Conservation (phyloP, 2,888 invertebrate species). For the Cacoxenus indagator region DNA sequence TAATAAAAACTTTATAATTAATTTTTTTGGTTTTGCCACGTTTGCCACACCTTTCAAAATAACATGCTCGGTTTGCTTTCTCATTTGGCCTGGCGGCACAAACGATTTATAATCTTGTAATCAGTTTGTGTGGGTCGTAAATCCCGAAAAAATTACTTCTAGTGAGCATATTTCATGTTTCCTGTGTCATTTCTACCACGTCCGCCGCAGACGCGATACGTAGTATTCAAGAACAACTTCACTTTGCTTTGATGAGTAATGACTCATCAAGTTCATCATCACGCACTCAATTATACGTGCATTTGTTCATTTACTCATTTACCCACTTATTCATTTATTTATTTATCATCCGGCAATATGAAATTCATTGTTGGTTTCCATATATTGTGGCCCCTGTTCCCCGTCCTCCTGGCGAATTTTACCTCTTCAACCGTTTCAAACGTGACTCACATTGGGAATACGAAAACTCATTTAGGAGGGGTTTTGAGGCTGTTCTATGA, state of each 20-base stretch:
- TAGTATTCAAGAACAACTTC: conserved; percentile 1
- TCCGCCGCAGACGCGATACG: neutral
- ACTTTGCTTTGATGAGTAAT: conserved; percentile 18
- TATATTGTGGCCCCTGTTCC: neutral
- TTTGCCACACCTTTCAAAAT: neutral
- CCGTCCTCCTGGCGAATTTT: neutral
- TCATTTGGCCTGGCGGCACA: neutral
- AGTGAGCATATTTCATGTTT: neutral
- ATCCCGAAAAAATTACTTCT: neutral
- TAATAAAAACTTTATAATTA: too few relatives aligned
- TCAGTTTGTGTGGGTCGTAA: conserved; percentile 15
- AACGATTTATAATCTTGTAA: neutral
- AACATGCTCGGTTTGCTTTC: neutral
- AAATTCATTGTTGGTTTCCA: conserved; percentile 22
- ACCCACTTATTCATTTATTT: neutral
- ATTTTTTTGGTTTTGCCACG: too few relatives aligned
- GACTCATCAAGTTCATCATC: conserved; percentile 20
- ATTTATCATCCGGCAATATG: conserved; percentile 22
- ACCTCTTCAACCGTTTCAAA: neutral
- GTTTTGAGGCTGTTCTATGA: neutral
- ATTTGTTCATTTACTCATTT: neutral
- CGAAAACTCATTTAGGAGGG: neutral
- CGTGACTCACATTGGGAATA: neutral
- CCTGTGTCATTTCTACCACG: neutral
- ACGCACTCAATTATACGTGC: conserved; percentile 11